These are phyloP conservation scores for Drosophila orena DNA, from an alignment of 1,140 invertebrate species.

Conservation along the genomic window DNA sequence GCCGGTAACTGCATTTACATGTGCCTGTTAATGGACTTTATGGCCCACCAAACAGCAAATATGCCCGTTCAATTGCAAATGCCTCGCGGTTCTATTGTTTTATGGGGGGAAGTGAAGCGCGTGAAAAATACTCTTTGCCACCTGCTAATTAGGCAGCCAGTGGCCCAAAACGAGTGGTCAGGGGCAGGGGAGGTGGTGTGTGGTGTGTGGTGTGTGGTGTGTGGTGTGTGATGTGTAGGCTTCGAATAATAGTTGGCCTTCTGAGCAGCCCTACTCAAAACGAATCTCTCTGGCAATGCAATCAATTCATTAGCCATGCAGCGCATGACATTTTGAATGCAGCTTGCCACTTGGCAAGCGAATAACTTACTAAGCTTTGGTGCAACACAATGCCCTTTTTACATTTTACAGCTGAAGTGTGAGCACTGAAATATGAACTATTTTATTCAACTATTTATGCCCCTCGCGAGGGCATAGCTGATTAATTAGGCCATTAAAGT, in stretches of 20 bases:
- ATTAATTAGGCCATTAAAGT: constrained; percentile 43
- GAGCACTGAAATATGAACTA: constrained; percentile 2
- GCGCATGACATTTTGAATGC: not conserved
- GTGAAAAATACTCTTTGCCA: constrained; percentile 22
- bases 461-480: constrained; percentile 11
- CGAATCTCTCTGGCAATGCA: constrained; percentile 9
- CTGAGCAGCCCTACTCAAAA: constrained; percentile 2
- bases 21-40: constrained; percentile 71
- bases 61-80: constrained; percentile 22
- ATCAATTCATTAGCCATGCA: not conserved
- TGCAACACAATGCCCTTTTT: constrained; percentile 3
- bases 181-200: constrained; percentile 7
- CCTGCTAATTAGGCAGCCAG: constrained; percentile 18
- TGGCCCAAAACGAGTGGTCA: not conserved
- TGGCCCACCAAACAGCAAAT: constrained; percentile 37
- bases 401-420: not conserved
- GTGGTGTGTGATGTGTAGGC: constrained; percentile 1
- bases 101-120: constrained; percentile 14
- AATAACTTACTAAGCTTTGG: not conserved
- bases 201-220: too few relatives aligned
- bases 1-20: constrained; percentile 68
- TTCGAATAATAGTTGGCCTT: constrained; percentile 7
- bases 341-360: constrained; percentile 7
- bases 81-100: constrained; percentile 29
- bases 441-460: constrained; percentile 25